Conservation (phyloP, 1,140 invertebrate genomes). For the Diabrotica undecimpunctata region DNA sequence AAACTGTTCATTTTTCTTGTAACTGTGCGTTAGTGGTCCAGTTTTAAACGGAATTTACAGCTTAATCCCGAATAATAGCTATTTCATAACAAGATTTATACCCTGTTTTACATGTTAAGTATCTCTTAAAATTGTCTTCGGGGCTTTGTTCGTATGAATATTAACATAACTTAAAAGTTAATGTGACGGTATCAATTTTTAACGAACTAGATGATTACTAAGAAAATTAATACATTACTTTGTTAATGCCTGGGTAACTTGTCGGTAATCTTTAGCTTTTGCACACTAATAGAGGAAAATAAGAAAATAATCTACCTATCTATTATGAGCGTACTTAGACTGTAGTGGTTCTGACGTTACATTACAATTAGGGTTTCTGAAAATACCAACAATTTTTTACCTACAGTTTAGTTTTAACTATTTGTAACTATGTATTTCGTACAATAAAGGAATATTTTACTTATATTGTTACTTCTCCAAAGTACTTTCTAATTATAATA, state of each 20-base stretch:
- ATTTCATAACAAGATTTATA: conserved; percentile 3
- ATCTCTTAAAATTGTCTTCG: neutral
- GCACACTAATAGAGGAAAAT: too few relatives aligned
- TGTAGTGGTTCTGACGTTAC: too few relatives aligned
- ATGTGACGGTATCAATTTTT: conserved; percentile 4
- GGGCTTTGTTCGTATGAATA: neutral
- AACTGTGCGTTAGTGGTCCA: conserved; percentile 1
- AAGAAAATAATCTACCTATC: too few relatives aligned
- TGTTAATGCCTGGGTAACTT: neutral
- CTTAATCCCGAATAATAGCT: conserved; percentile 2
- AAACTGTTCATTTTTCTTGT: neutral
- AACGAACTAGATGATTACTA: neutral
- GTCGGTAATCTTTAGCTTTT: too few relatives aligned
- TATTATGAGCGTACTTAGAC: too few relatives aligned
- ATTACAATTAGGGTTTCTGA: too few relatives aligned
- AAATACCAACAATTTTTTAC: too few relatives aligned
- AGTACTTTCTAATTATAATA: too few relatives aligned
- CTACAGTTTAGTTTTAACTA: too few relatives aligned
- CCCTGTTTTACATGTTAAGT: neutral
- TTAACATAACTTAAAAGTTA: conserved; percentile 6
- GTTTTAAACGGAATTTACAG: conserved; percentile 1
- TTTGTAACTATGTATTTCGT: too few relatives aligned
- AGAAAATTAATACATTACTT: neutral
- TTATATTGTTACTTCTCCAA: too few relatives aligned
- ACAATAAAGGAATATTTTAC: too few relatives aligned